phyloP scores from a whole-genome alignment of 2,797 vertebrate species.

The Poliocrania exsul region DNA sequence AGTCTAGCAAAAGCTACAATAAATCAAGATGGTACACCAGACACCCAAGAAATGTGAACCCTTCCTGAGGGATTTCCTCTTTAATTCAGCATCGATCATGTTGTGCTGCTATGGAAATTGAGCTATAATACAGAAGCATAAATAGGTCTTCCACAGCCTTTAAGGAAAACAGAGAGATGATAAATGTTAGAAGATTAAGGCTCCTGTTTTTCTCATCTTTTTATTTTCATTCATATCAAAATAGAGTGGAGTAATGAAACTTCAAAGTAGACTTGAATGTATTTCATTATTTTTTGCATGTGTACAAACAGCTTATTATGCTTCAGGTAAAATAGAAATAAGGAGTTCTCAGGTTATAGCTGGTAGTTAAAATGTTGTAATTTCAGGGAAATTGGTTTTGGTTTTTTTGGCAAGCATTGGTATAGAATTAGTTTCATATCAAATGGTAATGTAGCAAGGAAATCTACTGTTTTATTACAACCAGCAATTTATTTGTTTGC shows the following conservation, averaged over 20 bases:
- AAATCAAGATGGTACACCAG: neutral
- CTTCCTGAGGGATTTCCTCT: neutral
- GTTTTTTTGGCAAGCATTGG: neutral
- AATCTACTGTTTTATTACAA: neutral
- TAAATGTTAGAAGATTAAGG: neutral
- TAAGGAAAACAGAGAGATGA: neutral
- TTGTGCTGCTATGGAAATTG: neutral
- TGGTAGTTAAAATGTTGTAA: neutral
- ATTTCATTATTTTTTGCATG: neutral
- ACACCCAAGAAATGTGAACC: neutral
- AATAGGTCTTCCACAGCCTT: neutral
- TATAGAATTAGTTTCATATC: neutral
- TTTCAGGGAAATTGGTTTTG: neutral
- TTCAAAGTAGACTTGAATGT: neutral
- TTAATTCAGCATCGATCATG: accelerated
- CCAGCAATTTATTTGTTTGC: neutral
- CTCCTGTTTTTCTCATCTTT: neutral
- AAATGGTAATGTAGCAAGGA: neutral
- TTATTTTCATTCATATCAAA: neutral
- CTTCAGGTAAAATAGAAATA: neutral
- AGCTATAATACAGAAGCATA: neutral
- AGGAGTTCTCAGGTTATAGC: neutral
- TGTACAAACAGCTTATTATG: neutral
- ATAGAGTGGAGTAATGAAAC: neutral
- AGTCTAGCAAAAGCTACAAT: neutral